Evolutionary conservation across 2,113 vertebrate genomes (phyloP).

Genomic region (Opisthocomus hoazin): DNA sequence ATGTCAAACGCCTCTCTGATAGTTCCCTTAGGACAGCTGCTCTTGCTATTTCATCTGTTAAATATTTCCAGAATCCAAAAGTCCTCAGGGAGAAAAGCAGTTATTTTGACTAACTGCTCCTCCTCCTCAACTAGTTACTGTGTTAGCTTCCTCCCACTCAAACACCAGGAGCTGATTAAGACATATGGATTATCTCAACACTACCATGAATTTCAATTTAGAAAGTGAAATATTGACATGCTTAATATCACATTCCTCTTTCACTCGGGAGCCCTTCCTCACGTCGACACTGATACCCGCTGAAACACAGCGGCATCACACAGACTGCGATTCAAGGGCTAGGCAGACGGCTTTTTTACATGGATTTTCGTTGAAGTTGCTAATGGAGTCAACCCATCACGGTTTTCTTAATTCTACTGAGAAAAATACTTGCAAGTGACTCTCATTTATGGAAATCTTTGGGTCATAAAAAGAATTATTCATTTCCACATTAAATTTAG

Average conservation of each 20-base stretch:
- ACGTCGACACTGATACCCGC: neutral
- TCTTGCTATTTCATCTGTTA: constrained; percentile 43
- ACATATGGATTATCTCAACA: constrained; percentile 67
- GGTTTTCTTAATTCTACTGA: neutral
- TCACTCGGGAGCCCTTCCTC: neutral
- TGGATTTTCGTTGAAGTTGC: neutral
- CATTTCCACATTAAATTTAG: neutral
- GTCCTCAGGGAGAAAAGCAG: constrained; percentile 38
- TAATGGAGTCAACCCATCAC: neutral
- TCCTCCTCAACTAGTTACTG: constrained; percentile 56
- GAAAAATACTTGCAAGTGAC: neutral
- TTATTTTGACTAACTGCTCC: constrained; percentile 65
- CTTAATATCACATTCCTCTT: constrained; percentile 27
- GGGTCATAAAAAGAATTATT: neutral
- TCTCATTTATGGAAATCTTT: neutral
- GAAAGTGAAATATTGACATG: constrained; percentile 58
- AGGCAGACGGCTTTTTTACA: neutral
- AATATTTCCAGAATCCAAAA: constrained; percentile 40
- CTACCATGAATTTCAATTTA: constrained; percentile 30
- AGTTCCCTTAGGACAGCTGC: constrained; percentile 24
- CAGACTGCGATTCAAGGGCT: neutral
- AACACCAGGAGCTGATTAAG: constrained; percentile 56
- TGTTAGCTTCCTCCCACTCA: constrained; percentile 59
- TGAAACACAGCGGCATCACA: neutral
- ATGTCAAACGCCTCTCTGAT: neutral